Conservation (phyloP, 2,113 vertebrate species). For the Numenius arquata region DNA sequence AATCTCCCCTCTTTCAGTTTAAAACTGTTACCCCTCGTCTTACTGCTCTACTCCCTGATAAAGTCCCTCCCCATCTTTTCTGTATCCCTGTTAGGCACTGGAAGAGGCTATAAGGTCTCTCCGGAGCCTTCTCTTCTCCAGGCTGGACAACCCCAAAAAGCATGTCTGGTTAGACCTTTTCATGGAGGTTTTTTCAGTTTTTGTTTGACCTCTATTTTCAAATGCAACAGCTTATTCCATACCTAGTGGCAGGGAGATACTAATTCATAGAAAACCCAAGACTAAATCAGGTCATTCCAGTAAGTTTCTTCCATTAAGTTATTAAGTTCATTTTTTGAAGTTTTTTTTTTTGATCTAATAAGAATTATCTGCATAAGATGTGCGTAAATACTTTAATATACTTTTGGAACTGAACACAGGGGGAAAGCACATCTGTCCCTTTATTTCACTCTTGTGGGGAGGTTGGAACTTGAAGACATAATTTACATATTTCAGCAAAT, state of each 20-base stretch:
- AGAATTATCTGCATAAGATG: neutral
- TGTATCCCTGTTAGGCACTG: neutral
- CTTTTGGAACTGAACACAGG: neutral
- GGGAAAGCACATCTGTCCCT: neutral
- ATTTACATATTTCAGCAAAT: neutral
- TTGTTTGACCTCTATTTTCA: neutral
- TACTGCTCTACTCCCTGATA: neutral
- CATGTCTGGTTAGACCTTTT: neutral
- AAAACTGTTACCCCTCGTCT: neutral
- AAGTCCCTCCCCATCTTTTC: neutral
- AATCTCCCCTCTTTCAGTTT: neutral
- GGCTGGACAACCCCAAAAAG: neutral
- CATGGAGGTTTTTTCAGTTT: neutral
- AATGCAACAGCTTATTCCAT: neutral
- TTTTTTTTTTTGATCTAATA: neutral
- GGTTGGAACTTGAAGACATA: neutral
- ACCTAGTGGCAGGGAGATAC: neutral
- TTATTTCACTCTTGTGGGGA: neutral
- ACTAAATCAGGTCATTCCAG: neutral
- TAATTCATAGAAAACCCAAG: neutral
- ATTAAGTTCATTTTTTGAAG: neutral
- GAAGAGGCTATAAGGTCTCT: neutral
- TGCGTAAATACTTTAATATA: neutral
- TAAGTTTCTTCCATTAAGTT: neutral
- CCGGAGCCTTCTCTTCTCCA: neutral